Conservation (phyloP, 2,888 invertebrate genomes). For the Acleris literana region DNA sequence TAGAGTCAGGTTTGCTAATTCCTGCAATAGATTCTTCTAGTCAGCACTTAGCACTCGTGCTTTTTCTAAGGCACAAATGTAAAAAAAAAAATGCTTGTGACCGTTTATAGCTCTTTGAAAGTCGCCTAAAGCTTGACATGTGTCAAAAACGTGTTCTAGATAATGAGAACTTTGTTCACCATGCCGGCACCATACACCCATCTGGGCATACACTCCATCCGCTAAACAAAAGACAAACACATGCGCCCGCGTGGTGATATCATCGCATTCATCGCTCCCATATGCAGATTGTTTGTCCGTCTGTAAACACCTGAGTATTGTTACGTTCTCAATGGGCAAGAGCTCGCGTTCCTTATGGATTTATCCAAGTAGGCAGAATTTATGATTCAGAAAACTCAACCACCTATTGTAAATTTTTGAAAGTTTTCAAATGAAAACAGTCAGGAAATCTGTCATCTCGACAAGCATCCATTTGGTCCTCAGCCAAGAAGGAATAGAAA, state of each 20-base stretch:
- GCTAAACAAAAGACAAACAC: conserved; percentile 48
- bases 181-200: conserved; percentile 7
- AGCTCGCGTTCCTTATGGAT: neutral
- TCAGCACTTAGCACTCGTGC: too few relatives aligned
- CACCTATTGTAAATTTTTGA: too few relatives aligned
- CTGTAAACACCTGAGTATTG: conserved; percentile 39
- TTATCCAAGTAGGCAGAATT: neutral
- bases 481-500: too few relatives aligned
- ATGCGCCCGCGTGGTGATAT: conserved; percentile 44
- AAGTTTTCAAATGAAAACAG: too few relatives aligned
- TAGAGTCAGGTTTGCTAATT: too few relatives aligned
- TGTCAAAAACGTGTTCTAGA: neutral
- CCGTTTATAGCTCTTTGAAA: neutral
- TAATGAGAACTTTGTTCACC: too few relatives aligned
- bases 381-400: too few relatives aligned
- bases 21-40: too few relatives aligned
- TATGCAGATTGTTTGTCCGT: conserved; percentile 42
- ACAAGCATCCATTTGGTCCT: too few relatives aligned
- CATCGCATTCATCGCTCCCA: conserved; percentile 45
- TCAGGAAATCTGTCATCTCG: too few relatives aligned
- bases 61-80: too few relatives aligned
- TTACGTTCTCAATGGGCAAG: conserved; percentile 9
- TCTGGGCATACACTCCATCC: conserved; percentile 29
- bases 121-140: neutral
- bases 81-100: too few relatives aligned